Base-by-base conservation (phyloP, 2,888 invertebrate genomes). In the Harpalus rubripes region DNA sequence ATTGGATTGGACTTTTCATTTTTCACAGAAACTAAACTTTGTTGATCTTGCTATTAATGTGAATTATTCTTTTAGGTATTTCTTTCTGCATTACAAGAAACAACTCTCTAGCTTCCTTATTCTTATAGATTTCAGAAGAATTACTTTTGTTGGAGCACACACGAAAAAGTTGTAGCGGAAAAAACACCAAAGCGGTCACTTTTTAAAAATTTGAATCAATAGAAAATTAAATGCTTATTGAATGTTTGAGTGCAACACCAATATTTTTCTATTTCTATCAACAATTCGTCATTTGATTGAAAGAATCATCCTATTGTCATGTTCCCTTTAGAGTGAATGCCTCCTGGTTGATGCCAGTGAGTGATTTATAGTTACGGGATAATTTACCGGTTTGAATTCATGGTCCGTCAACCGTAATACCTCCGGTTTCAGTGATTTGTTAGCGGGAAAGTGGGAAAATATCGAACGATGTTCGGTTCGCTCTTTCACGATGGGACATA, bases 331-430 rank as follows among this genome's bases (percentile, higher is more conserved):
- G 68, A 12, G 32, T 8, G 15, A 39, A 68, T 68, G 68, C 32
- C 68, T 3, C 39, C 8, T 39, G 26, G 5, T n/a, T n/a, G 63
- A 16, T 18, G 22, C 32, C 39, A 4, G n/a, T 7, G n/a, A 39
- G 26, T 68, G 68, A 68, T 68, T 68, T 68, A 68, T 39, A 7
- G 68, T 5, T 15, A 39, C 68, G 15, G 39, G 68, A 68, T 68
- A 68, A 68, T 68, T 68, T 68, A 68, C 68, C 68, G 68, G 39
- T 68, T 39, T 15, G 68, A 32, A 68, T 68, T 68, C 68, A 68
- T n/a, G 68, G 68, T 68, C 26, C 68, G 68, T 32, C 68, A 32
- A 39, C 39, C 68, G 39, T 68, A 68, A 68, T 68, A 39, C 68
- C 26, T 32, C 26, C 68, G 15, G 68, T 15, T 39, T 39, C 32